phyloP scores from a whole-genome alignment of 2,888 invertebrate genomes.

The Ctena decussata region DNA sequence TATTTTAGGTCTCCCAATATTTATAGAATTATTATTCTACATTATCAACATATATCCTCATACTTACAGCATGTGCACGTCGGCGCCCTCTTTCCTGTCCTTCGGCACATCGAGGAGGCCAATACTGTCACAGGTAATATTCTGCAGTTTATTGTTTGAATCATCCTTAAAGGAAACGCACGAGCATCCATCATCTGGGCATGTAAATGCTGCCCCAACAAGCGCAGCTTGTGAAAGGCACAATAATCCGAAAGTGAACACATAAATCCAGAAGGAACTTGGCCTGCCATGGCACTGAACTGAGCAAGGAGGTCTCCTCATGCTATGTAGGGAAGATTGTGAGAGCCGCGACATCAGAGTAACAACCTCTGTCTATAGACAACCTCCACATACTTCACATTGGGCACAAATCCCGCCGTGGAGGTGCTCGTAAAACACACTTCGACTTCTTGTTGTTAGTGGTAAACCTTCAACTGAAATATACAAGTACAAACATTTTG shows the following conservation, averaged over 20 bases:
- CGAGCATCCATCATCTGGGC: constrained; percentile 27
- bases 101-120: constrained; percentile 42
- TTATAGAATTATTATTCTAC: too few species aligned
- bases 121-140: constrained; percentile 38
- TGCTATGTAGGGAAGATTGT: constrained; percentile 45
- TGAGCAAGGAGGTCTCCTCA: constrained; percentile 27
- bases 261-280: constrained; percentile 1
- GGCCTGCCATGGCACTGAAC: constrained; percentile 14
- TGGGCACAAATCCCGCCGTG: too few species aligned
- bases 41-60: background rate
- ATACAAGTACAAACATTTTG: too few species aligned
- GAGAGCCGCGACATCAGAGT: constrained; percentile 36
- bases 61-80: constrained; percentile 55
- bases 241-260: constrained; percentile 42
- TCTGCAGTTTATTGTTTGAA: constrained; percentile 20
- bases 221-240: constrained; percentile 27
- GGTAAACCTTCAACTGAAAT: too few species aligned
- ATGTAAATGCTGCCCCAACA: constrained; percentile 19
- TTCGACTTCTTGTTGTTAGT: too few species aligned
- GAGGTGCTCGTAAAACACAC: too few species aligned
- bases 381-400: constrained; percentile 55
- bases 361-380: background rate
- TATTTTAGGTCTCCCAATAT: too few species aligned
- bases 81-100: constrained; percentile 46
- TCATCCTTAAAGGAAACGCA: constrained; percentile 12